Evolutionary conservation across 2,113 vertebrate genomes (phyloP).

Genomic region (Forbesichthys papilliferus): DNA sequence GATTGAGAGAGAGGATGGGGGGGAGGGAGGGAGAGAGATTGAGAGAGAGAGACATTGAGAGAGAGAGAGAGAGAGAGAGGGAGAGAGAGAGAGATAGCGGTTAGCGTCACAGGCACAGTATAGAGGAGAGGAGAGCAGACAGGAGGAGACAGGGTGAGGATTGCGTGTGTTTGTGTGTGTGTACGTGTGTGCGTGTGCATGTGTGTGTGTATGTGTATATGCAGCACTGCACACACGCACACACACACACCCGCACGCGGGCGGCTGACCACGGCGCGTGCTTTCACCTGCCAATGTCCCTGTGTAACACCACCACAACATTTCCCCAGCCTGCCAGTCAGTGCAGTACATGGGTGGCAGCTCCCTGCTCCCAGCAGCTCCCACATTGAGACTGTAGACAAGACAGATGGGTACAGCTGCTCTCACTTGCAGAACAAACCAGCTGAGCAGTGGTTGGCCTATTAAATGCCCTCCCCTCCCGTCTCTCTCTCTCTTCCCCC

Average conservation of each 20-base stretch:
- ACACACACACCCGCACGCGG: not conserved
- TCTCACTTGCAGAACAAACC: constrained; percentile 45
- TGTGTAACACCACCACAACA: constrained; percentile 41
- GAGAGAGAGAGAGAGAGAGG: constrained; percentile 19
- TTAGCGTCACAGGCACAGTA: not conserved
- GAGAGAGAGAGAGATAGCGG: constrained; percentile 9
- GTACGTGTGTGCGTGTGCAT: not conserved
- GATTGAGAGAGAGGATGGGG: constrained; percentile 10
- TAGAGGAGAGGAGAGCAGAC: not conserved
- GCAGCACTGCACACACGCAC: not conserved
- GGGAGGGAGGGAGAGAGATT: not conserved
- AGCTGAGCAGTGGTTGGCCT: constrained; percentile 35
- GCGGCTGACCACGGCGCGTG: constrained; percentile 1
- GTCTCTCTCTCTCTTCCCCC: constrained; percentile 16
- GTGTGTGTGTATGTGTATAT: not conserved
- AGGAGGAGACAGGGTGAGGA: not conserved
- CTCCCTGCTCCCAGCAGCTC: constrained; percentile 21
- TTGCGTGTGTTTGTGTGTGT: not conserved
- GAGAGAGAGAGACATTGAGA: not conserved
- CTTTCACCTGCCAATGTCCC: constrained; percentile 43
- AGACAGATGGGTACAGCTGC: constrained; percentile 56
- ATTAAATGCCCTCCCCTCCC: constrained; percentile 10
- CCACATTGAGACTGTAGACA: constrained; percentile 42
- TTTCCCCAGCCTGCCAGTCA: constrained; percentile 42
- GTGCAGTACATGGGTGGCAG: constrained; percentile 27